Evolutionary conservation across 2,113 vertebrate species (phyloP).

Genomic region (Saccopteryx leptura): DNA sequence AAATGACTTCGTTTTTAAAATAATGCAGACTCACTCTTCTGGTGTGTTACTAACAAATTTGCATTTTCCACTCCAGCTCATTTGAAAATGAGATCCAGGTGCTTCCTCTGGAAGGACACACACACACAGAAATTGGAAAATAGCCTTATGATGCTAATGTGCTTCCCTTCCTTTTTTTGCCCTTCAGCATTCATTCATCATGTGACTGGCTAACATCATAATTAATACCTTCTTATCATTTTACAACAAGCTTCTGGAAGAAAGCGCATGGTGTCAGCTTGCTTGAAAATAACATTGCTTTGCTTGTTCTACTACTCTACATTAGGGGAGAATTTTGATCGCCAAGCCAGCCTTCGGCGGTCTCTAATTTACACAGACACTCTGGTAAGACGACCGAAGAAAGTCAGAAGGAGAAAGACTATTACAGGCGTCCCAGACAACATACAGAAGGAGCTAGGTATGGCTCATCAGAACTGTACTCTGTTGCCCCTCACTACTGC

Average conservation of each 20-base stretch:
- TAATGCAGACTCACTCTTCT: neutral
- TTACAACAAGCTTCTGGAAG: conserved; percentile 89
- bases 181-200: conserved; percentile 83
- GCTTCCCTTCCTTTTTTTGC: conserved; percentile 75
- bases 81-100: conserved; percentile 40
- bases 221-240: conserved; percentile 91
- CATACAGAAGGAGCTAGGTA: conserved; percentile 99
- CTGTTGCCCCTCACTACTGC: conserved; percentile 85
- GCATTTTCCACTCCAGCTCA: neutral
- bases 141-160: conserved; percentile 85
- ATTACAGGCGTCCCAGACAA: conserved; percentile 99
- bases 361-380: conserved; percentile 99
- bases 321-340: conserved; percentile 99
- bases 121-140: conserved; percentile 62
- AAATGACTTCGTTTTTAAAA: neutral
- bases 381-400: conserved; percentile 98
- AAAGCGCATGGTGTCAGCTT: conserved; percentile 90
- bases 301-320: conserved; percentile 95
- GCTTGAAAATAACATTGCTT: conserved; percentile 95
- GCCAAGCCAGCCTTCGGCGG: conserved; percentile 98
- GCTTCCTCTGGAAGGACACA: conserved; percentile 45
- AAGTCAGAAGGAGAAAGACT: conserved; percentile 99
- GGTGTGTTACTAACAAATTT: conserved; percentile 35
- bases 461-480: conserved; percentile 93
- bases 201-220: conserved; percentile 91